phyloP scores from a whole-genome alignment of 2,797 vertebrate species.

The Alauda arvensis region DNA sequence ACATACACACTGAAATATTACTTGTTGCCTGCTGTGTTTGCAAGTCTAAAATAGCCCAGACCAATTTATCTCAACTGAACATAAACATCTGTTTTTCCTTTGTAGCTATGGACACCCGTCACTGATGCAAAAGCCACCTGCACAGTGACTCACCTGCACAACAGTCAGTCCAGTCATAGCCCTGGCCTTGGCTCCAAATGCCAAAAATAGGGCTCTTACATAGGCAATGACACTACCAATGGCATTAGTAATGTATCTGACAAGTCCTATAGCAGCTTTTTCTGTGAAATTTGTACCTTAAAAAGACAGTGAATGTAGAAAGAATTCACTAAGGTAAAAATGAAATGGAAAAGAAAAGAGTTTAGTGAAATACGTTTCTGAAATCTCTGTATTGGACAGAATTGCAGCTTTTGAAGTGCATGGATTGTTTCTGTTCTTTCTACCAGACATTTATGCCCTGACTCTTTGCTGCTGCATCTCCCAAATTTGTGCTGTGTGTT shows the following conservation, averaged over 20 bases:
- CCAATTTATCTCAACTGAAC: not conserved
- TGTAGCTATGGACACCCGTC: not conserved
- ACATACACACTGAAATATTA: not conserved
- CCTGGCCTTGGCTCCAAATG: not conserved
- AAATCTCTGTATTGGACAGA: not conserved
- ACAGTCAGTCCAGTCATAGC: not conserved
- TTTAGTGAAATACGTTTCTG: not conserved
- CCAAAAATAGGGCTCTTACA: not conserved
- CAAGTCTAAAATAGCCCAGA: not conserved
- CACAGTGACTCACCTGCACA: slow-evolving; percentile 1
- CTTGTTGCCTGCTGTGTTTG: not conserved
- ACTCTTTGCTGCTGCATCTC: not conserved
- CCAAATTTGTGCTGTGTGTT: not conserved
- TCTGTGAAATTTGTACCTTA: not conserved
- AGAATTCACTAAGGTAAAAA: not conserved
- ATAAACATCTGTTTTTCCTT: not conserved
- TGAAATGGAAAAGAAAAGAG: not conserved
- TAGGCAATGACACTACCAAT: not conserved
- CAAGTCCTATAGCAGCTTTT: not conserved
- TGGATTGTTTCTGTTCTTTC: not conserved
- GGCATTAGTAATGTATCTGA: not conserved
- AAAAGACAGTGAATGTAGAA: not conserved
- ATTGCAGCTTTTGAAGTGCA: not conserved
- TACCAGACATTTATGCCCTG: not conserved
- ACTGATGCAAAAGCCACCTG: not conserved